Evolutionary conservation across 2,113 vertebrate genomes (phyloP), one percentile per base, ranked within the genome.

Genomic region (Eulemur macaco): DNA sequence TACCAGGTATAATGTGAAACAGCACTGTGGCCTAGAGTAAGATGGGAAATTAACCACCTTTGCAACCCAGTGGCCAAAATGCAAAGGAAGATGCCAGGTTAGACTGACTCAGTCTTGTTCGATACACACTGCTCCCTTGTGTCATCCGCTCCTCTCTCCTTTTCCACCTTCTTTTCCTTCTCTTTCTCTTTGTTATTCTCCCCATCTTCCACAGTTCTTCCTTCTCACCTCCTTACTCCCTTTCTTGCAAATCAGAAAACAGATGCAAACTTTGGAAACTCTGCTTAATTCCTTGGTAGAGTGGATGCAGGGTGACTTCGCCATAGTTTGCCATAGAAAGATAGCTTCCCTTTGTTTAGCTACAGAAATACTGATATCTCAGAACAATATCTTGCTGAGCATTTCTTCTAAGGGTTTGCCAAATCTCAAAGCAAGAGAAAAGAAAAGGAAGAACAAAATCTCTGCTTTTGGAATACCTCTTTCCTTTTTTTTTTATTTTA

Each of bases 321-420:
- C n/a, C 27, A 29, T 54, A 54, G 52, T 54, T 54, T 50, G 50
- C 3, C 14, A 14, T 23, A 21, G 76, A 54, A 89, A 96, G 68
- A 58, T 13, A 54, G 8, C 45, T n/a, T 63, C 17, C 52, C 5
- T 94, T 87, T 63, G 37, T 54, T 76, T 69, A 42, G 25, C 50
- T 60, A 23, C 6, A 69, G 37, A 69, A 25, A 25, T 47, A 25
- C 20, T 31, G 15, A 25, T 42, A 37, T 71, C 54, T 96, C 37
- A 90, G n/a, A 84, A 88, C 47, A 78, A 45, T 29, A 37, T 4
- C 13, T 58, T 47, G 23, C 27, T 14, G 5, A 71, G 39, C 9
- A 77, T 88, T 92, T 56, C 60, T 74, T 91, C 42, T 31, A 82
- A 95, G 56, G n/a, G 52, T 63, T 86, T 54, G 18, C 8, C 39